A percentile compares a stretch with the other conserved stretches of the same genome.
These are phyloP conservation scores for Muscina levida DNA, from an alignment of 2,888 invertebrate genomes.

Conservation along the genomic window DNA sequence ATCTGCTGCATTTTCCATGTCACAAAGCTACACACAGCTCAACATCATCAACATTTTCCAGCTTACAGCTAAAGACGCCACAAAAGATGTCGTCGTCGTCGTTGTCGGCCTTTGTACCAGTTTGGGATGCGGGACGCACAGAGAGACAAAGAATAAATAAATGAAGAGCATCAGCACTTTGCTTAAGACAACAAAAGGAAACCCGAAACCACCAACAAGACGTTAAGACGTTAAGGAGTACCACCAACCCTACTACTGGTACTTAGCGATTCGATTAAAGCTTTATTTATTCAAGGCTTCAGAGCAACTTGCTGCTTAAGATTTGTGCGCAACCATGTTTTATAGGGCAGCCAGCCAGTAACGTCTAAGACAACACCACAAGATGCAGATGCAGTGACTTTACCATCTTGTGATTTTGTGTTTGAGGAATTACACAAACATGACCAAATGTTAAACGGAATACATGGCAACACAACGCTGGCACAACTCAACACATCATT, in stretches of 20 bases:
- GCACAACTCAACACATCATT: conserved; percentile 41
- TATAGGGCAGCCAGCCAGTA: background rate
- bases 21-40: no score
- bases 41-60: background rate
- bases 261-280: conserved; percentile 59
- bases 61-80: conserved; percentile 39
- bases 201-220: conserved; percentile 42
- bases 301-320: conserved; percentile 45
- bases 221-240: conserved; percentile 1
- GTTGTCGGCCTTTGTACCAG: background rate
- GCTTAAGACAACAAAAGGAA: conserved; percentile 42
- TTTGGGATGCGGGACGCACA: no score
- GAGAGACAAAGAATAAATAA: conserved; percentile 21
- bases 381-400: conserved; percentile 1
- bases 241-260: conserved; percentile 28
- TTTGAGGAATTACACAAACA: conserved; percentile 41
- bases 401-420: conserved; percentile 39
- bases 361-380: background rate
- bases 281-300: conserved; percentile 58
- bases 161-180: conserved; percentile 29
- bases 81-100: conserved; percentile 47
- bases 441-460: conserved; percentile 49
- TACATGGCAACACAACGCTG: background rate
- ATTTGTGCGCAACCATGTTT: conserved; percentile 3
- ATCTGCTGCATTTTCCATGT: no score